phyloP scores from a whole-genome alignment of 2,888 invertebrate genomes.

The Parnassius orleans region DNA sequence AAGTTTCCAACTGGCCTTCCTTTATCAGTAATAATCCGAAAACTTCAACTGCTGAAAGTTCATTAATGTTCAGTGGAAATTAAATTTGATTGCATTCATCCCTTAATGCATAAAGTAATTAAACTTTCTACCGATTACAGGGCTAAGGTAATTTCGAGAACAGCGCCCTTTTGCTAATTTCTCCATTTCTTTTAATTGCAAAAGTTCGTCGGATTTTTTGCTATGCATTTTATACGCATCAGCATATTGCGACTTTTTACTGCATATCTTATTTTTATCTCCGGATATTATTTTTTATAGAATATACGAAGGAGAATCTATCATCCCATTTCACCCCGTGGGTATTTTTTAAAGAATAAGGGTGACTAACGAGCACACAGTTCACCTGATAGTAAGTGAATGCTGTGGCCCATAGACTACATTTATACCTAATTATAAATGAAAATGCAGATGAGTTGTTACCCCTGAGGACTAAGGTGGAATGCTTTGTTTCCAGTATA shows the following conservation, averaged over 20 bases:
- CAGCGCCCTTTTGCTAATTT: slow-evolving; percentile 21
- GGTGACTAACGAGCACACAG: too few relatives aligned
- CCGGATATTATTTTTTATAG: not conserved
- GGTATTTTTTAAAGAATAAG: too few relatives aligned
- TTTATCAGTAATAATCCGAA: not conserved
- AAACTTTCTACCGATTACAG: not conserved
- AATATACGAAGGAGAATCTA: too few relatives aligned
- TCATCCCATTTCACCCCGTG: too few relatives aligned
- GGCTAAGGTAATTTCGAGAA: not conserved
- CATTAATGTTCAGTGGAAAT: slow-evolving; percentile 8
- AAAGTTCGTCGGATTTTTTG: slow-evolving; percentile 30
- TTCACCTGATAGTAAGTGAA: too few relatives aligned
- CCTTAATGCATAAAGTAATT: slow-evolving; percentile 25
- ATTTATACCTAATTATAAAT: too few relatives aligned
- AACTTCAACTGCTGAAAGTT: slow-evolving; percentile 4
- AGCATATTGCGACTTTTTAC: slow-evolving; percentile 1
- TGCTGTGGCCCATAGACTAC: too few relatives aligned
- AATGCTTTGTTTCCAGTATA: too few relatives aligned
- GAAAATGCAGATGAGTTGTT: too few relatives aligned
- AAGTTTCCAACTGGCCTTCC: too few relatives aligned
- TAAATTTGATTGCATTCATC: slow-evolving; percentile 13
- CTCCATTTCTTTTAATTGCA: slow-evolving; percentile 35
- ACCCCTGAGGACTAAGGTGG: too few relatives aligned
- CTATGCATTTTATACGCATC: slow-evolving; percentile 1
- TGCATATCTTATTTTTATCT: not conserved